Percentiles rank a stretch among this genome's conserved stretches.
These are phyloP conservation scores for Erebia ligea DNA, from an alignment of 2,888 invertebrate genomes.

Conservation along the genomic window DNA sequence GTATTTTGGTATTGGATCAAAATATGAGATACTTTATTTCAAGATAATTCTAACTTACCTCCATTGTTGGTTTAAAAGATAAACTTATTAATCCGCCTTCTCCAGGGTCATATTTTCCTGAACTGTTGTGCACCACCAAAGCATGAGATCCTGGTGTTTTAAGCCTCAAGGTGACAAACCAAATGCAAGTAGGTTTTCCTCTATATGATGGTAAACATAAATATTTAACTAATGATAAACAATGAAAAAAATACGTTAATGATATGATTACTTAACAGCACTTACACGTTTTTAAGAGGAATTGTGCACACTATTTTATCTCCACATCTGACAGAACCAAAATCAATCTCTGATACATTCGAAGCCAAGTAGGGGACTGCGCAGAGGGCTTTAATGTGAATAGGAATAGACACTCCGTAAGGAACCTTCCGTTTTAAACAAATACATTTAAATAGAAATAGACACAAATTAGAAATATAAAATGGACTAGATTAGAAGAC, in stretches of 20 bases:
- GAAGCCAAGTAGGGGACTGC: slow-evolving; percentile 82
- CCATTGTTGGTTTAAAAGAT: slow-evolving; percentile 82
- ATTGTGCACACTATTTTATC: slow-evolving; percentile 80
- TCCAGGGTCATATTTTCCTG: slow-evolving; percentile 77
- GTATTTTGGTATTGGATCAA: neutral
- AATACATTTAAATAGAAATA: neutral
- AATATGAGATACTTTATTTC: neutral
- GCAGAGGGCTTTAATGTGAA: slow-evolving; percentile 81
- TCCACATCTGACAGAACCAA: slow-evolving; percentile 84
- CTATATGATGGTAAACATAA: slow-evolving; percentile 63
- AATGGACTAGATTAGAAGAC: neutral
- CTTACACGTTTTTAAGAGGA: slow-evolving; percentile 83
- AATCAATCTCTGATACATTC: slow-evolving; percentile 72
- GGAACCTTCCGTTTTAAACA: slow-evolving; percentile 65
- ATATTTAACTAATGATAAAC: neutral
- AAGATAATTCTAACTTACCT: slow-evolving; percentile 49
- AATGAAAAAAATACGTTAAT: neutral
- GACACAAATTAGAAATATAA: too few relatives aligned
- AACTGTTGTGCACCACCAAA: slow-evolving; percentile 63
- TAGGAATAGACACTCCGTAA: slow-evolving; percentile 83
- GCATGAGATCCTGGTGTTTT: slow-evolving; percentile 61
- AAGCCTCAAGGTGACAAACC: slow-evolving; percentile 73
- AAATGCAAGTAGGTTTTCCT: slow-evolving; percentile 82
- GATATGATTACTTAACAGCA: slow-evolving; percentile 26
- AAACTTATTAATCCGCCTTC: slow-evolving; percentile 78